Base-by-base conservation (phyloP, 2,797 vertebrate genomes). In the Schizothorax lantsangensis region DNA sequence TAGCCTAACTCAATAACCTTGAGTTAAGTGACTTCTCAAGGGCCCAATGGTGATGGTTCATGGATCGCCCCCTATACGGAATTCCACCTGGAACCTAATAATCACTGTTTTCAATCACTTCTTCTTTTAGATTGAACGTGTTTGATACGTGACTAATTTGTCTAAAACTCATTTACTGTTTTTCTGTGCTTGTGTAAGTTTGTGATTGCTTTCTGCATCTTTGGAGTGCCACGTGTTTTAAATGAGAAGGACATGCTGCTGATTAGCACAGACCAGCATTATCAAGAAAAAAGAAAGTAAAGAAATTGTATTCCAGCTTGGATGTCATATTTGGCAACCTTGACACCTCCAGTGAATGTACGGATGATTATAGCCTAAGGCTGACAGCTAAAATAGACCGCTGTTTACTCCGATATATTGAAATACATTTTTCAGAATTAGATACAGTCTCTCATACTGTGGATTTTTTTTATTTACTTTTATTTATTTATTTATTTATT, bases 171-270 rank as follows among this genome's bases (percentile, higher is more conserved):
- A 72, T 81, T 87, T 87, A 68, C 21, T 33, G 17, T 8, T 69
- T 84, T 69, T 84, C 36, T 73, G 79, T 26, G 47, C 71, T 72
- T 86, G 54, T 79, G 43, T 52, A 66, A 81, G 36, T 36, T 71
- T 59, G 62, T 64, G 66, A 74, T 6, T 45, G 40, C 83, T 69
- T 59, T 66, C 33, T 72, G 38, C 14, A 21, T 40, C 15, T 66
- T 78, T 84, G 33, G 79, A 83, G 43, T 75, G 84, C 33, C n/a
- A 74, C 12, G 2, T 30, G 78, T 17, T 62, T 88, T 71, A 86
- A 72, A 86, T 80, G 36, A 62, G 78, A 87, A 66, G 40, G 66
- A 79, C 45, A 79, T 84, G 80, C 36, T 5, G 81, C 84, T 88
- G 71, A 88, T 90, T 81, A 57, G 52, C 38, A 19, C 33, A 80